phyloP scores from a whole-genome alignment of 2,888 invertebrate species.

The Fragum sueziense region DNA sequence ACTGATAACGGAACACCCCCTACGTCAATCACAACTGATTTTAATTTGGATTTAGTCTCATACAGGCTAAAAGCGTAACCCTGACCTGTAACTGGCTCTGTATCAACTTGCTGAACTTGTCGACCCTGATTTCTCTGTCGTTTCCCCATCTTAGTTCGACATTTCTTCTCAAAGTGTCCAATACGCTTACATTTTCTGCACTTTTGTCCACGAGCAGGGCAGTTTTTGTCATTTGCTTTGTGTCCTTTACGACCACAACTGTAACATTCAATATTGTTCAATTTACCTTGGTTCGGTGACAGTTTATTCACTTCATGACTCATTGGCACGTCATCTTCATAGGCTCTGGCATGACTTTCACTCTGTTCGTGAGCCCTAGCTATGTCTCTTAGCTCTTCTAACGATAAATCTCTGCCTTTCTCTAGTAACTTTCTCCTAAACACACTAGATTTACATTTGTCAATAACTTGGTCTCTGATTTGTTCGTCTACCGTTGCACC shows the following conservation, averaged over 20 bases:
- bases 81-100: neutral
- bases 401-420: constrained; percentile 6
- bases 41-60: neutral
- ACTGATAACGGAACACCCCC: constrained; percentile 3
- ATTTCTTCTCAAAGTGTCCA: constrained; percentile 20
- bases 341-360: too few relatives aligned
- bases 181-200: constrained; percentile 2
- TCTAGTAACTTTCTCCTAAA: constrained; percentile 19
- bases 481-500: constrained; percentile 16
- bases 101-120: neutral
- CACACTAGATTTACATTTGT: neutral
- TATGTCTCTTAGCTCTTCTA: constrained; percentile 5
- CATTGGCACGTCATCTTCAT: too few relatives aligned
- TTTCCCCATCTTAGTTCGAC: constrained; percentile 6
- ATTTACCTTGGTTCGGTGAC: neutral
- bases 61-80: neutral
- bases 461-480: constrained; percentile 16
- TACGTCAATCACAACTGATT: neutral
- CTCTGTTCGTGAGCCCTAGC: constrained; percentile 18
- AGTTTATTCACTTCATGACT: too few relatives aligned
- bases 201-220: constrained; percentile 9
- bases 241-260: constrained; percentile 1
- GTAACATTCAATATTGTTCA: neutral
- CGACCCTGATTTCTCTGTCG: neutral
- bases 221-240: neutral